These are phyloP conservation scores for Allophyes oxyacanthae DNA, from an alignment of 2,888 invertebrate genomes.

Conservation along the genomic window DNA sequence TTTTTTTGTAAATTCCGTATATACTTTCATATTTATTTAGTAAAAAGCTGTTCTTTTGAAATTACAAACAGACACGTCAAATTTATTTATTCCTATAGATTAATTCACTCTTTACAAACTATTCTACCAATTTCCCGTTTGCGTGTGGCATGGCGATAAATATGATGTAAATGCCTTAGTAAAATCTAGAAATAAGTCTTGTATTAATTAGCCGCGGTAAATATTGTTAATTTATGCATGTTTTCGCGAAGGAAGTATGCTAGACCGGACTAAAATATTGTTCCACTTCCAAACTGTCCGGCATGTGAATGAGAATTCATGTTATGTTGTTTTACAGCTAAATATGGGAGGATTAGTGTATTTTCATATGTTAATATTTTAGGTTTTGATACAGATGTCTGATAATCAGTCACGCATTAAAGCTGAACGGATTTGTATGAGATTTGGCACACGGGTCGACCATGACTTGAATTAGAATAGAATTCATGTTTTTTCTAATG, in stretches of 20 bases:
- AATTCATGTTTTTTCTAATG: too few relatives aligned
- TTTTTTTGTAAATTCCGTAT: too few relatives aligned
- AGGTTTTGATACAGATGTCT: slow-evolving; percentile 8
- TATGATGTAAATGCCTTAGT: slow-evolving; percentile 57
- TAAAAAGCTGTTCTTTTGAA: too few relatives aligned
- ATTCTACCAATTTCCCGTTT: slow-evolving; percentile 44
- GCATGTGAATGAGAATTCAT: slow-evolving; percentile 25
- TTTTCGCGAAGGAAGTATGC: slow-evolving; percentile 48
- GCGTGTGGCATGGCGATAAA: slow-evolving; percentile 56
- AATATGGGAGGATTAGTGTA: slow-evolving; percentile 7
- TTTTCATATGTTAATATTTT: slow-evolving; percentile 2
- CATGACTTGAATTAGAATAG: too few relatives aligned
- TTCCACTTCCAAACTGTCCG: slow-evolving; percentile 39
- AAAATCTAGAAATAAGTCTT: slow-evolving; percentile 60
- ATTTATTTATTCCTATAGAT: too few relatives aligned
- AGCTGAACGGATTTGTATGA: too few relatives aligned
- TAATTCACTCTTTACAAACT: slow-evolving; percentile 31
- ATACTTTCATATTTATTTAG: too few relatives aligned
- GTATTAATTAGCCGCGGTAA: slow-evolving; percentile 58
- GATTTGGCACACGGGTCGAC: too few relatives aligned
- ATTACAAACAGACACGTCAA: too few relatives aligned
- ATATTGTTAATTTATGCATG: slow-evolving; percentile 56
- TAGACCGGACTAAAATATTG: slow-evolving; percentile 35
- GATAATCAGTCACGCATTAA: too few relatives aligned
- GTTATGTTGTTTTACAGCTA: slow-evolving; percentile 1